These are phyloP conservation scores for Sitta carolinensis DNA, from an alignment of 2,797 vertebrate genomes.

Conservation along the genomic window DNA sequence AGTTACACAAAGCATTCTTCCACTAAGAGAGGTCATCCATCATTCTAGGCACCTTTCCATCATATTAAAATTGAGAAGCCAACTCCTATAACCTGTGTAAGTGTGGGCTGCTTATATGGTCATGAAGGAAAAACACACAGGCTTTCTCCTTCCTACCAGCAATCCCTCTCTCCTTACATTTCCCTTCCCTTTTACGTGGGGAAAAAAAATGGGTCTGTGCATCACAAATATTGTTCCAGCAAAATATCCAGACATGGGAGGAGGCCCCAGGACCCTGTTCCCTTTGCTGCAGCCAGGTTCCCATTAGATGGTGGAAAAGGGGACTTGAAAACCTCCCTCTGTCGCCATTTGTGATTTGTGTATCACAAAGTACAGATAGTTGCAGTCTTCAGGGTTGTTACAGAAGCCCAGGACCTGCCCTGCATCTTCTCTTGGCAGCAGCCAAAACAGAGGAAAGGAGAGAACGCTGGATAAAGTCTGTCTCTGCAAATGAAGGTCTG, in stretches of 20 bases:
- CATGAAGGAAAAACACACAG: neutral
- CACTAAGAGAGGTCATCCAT: neutral
- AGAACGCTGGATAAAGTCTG: neutral
- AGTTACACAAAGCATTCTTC: neutral
- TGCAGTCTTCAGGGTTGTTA: neutral
- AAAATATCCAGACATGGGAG: neutral
- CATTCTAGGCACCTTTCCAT: neutral
- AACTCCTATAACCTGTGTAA: neutral
- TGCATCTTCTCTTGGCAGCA: neutral
- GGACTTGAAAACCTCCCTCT: neutral
- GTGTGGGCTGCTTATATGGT: neutral
- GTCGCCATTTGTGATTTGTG: neutral
- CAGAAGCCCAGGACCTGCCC: neutral
- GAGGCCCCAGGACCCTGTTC: neutral
- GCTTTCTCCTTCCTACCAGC: neutral
- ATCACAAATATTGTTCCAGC: neutral
- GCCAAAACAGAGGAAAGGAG: neutral
- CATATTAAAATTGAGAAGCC: neutral
- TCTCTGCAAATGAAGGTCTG: neutral
- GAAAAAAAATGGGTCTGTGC: neutral
- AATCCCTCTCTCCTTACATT: neutral
- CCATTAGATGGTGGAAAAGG: neutral
- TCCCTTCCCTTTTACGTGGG: neutral
- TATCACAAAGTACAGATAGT: neutral
- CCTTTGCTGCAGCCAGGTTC: neutral